phyloP scores from a whole-genome alignment of 2,113 vertebrate genomes.

The Poecile atricapillus region DNA sequence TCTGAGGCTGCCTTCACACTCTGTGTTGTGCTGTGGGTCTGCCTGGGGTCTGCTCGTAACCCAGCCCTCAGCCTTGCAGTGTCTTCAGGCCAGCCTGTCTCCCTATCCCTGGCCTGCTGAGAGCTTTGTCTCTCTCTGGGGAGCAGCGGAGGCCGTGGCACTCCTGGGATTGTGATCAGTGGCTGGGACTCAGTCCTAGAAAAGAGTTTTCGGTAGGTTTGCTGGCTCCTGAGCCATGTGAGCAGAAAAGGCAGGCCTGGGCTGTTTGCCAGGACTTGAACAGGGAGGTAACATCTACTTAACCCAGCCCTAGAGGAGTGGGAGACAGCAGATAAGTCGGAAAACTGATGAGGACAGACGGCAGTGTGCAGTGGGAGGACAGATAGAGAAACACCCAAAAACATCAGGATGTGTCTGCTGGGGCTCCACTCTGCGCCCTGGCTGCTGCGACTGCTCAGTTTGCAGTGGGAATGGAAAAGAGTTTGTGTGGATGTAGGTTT shows the following conservation, averaged over 20 bases:
- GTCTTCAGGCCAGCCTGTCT: neutral
- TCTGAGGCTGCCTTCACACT: neutral
- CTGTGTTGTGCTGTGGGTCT: neutral
- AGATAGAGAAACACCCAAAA: conserved; percentile 1
- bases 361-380: neutral
- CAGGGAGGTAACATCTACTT: conserved; percentile 8
- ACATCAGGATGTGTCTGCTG: accelerated
- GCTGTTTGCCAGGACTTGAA: neutral
- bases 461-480: neutral
- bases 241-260: neutral
- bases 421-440: neutral
- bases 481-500: neutral
- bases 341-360: neutral
- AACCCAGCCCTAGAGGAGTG: neutral
- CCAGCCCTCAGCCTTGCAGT: neutral
- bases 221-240: neutral
- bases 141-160: neutral
- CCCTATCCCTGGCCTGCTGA: neutral
- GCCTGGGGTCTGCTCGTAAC: neutral
- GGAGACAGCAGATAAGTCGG: neutral
- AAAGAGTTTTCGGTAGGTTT: neutral
- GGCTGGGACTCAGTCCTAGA: neutral
- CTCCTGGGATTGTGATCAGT: accelerated
- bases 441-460: neutral
- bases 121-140: neutral